Base-by-base conservation (phyloP, 2,113 vertebrate species). In the Morone chrysops region DNA sequence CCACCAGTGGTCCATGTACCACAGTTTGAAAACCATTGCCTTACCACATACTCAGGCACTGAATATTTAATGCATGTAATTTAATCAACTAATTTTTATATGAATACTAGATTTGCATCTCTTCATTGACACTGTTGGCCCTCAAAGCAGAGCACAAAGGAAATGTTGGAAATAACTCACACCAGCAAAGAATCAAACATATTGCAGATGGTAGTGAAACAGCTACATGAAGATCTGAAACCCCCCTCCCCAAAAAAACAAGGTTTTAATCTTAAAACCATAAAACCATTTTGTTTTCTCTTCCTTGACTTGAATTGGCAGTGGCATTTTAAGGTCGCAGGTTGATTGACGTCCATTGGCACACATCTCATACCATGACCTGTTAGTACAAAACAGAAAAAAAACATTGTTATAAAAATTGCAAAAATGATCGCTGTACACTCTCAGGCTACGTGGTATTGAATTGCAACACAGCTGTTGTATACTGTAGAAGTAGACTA, bases 231-330 rank as follows among this genome's bases (percentile, higher is more conserved):
- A 14, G 11, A 65, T 36, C n/a, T 36, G 22, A 17, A 66, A 2
- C 31, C 1, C 31, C 31, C 31, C 31, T 31, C n/a, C n/a, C n/a
- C n/a, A 48, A 70, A 57, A 54, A 50, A 63, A 66, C 45, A 36
- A 12, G 8, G 13, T 16, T 50, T 65, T 57, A 57, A 65, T 70
- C 66, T 56, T 67, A n/a, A n/a, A n/a, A n/a, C n/a, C n/a, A n/a
- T n/a, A n/a, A 66, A 75, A 31, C 1, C 40, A 68, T 67, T 60
- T 22, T 6, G 0, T 17, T 60, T 71, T 75, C 57, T 54, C 43
- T 40, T 78, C 36, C 41, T 62, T 40, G 2, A 61, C 8, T 47
- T 20, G n/a, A 17, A 80, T 51, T 80, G 72, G 73, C 38, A 57
- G 48, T 40, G n/a, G 4, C 8, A 7, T 25, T 81, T 12, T 48